These are phyloP conservation scores for Euthynnus affinis DNA, from an alignment of 2,797 vertebrate species.

Conservation along the genomic window DNA sequence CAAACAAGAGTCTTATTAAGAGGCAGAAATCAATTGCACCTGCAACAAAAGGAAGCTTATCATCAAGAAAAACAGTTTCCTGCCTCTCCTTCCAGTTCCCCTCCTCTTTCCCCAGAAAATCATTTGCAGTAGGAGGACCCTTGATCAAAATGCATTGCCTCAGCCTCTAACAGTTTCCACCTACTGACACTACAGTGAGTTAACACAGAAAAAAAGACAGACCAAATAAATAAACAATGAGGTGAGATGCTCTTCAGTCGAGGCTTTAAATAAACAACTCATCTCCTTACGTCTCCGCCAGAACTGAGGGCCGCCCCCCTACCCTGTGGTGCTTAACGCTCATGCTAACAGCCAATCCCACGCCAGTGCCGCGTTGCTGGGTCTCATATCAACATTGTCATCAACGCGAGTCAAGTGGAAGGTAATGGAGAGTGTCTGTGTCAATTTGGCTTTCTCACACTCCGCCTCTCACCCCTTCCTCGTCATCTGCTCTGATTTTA, in stretches of 20 bases:
- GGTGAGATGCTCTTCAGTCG: conserved; percentile 75
- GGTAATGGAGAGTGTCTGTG: conserved; percentile 98
- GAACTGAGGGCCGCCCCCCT: conserved; percentile 53
- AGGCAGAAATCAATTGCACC: conserved; percentile 75
- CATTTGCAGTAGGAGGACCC: conserved; percentile 67
- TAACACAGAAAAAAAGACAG: conserved; percentile 64
- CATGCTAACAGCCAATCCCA: conserved; percentile 88
- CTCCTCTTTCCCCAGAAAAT: conserved; percentile 51
- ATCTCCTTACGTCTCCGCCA: conserved; percentile 67
- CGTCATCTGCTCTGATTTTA: conserved; percentile 96
- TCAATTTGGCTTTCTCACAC: conserved; percentile 96
- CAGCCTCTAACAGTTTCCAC: conserved; percentile 67
- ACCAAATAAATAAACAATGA: conserved; percentile 78
- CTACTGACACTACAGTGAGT: conserved; percentile 72
- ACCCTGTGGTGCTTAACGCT: conserved; percentile 85
- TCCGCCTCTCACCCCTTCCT: conserved; percentile 88
- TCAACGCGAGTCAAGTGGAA: conserved; percentile 92
- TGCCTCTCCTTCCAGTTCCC: conserved; percentile 26
- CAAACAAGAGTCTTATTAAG: conserved; percentile 75
- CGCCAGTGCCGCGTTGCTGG: conserved; percentile 60
- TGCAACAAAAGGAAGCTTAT: conserved; percentile 76
- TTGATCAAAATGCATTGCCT: conserved; percentile 82
- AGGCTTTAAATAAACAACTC: conserved; percentile 85
- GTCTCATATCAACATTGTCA: conserved; percentile 93
- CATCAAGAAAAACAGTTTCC: conserved; percentile 59